A percentile compares a stretch with the other conserved stretches of the same genome.
phyloP scores from a whole-genome alignment of 2,113 vertebrate genomes.

The Daboia siamensis region DNA sequence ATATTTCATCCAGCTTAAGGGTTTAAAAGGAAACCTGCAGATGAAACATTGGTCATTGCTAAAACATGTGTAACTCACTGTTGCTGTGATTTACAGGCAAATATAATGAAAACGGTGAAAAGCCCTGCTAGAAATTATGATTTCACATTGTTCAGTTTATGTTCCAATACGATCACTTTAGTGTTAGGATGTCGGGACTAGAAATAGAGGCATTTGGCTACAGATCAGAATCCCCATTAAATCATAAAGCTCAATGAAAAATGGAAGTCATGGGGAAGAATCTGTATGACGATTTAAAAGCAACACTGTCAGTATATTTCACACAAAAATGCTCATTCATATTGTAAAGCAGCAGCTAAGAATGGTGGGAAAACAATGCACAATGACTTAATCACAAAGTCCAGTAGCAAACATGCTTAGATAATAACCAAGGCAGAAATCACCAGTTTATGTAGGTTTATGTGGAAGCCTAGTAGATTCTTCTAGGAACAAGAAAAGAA shows the following conservation, averaged over 20 bases:
- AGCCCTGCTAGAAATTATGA: background rate
- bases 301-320: background rate
- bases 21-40: background rate
- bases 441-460: background rate
- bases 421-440: background rate
- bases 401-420: background rate
- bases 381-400: background rate
- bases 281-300: background rate
- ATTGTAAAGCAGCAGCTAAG: background rate
- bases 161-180: background rate
- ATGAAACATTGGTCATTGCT: background rate
- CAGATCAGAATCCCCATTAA: background rate
- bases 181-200: background rate
- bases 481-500: background rate
- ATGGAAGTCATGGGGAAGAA: background rate
- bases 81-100: background rate
- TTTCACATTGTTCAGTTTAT: background rate
- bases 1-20: background rate
- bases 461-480: background rate
- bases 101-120: background rate
- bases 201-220: background rate
- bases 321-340: background rate
- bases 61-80: background rate
- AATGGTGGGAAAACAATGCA: background rate
- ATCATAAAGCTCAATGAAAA: background rate